phyloP scores from a whole-genome alignment of 2,888 invertebrate species.

The Deilephila porcellus region DNA sequence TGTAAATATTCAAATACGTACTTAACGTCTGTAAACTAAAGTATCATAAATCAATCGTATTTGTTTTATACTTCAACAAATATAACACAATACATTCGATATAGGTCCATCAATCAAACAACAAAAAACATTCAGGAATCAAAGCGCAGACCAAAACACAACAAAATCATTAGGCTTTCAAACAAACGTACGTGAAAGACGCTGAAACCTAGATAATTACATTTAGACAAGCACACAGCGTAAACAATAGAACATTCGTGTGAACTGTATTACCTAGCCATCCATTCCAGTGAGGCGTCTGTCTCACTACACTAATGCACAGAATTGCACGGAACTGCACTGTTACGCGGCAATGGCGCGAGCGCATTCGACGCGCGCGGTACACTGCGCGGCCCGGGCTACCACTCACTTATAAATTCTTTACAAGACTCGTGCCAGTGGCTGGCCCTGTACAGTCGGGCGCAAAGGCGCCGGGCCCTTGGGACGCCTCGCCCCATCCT shows the following conservation, averaged over 20 bases:
- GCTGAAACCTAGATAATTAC: neutral
- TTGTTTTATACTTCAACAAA: neutral
- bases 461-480: slow-evolving; percentile 60
- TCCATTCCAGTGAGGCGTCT: slow-evolving; percentile 66
- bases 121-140: neutral
- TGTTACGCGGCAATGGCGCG: slow-evolving; percentile 39
- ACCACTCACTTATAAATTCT: slow-evolving; percentile 80
- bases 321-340: slow-evolving; percentile 54
- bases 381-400: slow-evolving; percentile 65
- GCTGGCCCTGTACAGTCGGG: slow-evolving; percentile 76
- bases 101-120: neutral
- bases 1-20: too few species aligned
- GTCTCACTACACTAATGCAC: slow-evolving; percentile 40
- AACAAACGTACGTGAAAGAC: slow-evolving; percentile 5
- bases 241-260: slow-evolving; percentile 13
- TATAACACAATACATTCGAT: neutral
- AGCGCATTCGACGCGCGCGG: slow-evolving; percentile 43
- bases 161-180: neutral
- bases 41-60: neutral
- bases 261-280: slow-evolving; percentile 63
- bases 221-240: neutral
- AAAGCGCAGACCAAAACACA: neutral
- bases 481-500: slow-evolving; percentile 16
- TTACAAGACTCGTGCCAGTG: slow-evolving; percentile 78
- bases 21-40: neutral